Evolutionary conservation across 2,113 vertebrate genomes (phyloP).

Genomic region (Nesogale talazaci): DNA sequence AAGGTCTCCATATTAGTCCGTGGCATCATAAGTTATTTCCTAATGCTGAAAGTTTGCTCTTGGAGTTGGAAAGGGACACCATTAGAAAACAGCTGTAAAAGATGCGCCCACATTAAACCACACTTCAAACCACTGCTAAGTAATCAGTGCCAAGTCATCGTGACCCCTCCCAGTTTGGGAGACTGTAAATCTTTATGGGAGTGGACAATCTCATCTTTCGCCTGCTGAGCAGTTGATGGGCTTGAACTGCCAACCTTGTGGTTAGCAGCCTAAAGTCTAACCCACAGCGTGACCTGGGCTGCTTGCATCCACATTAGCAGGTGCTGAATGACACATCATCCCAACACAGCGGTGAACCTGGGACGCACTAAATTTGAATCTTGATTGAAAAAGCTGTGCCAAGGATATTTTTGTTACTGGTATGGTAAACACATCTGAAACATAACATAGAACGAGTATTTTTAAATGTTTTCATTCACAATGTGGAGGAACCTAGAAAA

Average conservation of each 20-base stretch:
- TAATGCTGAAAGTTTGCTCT: neutral
- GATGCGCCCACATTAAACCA: neutral
- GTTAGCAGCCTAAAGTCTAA: no score
- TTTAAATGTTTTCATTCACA: constrained; percentile 56
- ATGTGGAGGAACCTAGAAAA: neutral
- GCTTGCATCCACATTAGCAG: neutral
- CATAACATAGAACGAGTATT: constrained; percentile 34
- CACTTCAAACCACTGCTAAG: no score
- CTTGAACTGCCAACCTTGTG: no score
- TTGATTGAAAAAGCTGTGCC: neutral
- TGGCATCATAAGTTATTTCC: neutral
- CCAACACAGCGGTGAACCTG: neutral
- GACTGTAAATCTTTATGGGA: no score
- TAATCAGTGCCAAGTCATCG: no score
- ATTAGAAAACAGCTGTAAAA: neutral
- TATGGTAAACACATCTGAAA: constrained; percentile 33
- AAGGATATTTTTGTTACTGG: constrained; percentile 49
- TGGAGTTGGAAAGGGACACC: constrained; percentile 13
- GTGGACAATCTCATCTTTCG: no score
- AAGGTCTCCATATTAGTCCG: neutral
- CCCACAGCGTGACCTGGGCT: no score
- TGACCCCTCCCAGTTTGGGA: no score
- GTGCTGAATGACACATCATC: neutral
- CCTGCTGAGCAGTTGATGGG: no score
- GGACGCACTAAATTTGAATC: neutral